Percentiles rank a stretch among this genome's conserved stretches.
Conservation (phyloP, 2,113 vertebrate species). For the Mustelus asterias region DNA sequence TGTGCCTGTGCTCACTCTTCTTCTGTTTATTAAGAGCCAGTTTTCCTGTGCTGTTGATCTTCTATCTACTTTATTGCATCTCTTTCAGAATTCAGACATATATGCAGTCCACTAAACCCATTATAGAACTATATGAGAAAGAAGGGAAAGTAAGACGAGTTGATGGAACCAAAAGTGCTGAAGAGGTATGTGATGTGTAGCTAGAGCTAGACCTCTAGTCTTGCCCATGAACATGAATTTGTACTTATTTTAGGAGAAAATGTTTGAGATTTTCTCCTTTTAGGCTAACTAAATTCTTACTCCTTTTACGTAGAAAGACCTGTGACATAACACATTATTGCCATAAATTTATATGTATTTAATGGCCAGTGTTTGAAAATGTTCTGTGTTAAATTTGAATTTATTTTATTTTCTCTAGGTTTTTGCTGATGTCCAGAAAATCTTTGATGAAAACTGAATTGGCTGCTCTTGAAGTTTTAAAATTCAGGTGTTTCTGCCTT, state of each 20-base stretch:
- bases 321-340: background rate
- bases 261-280: background rate
- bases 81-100: slow-evolving; percentile 85
- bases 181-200: slow-evolving; percentile 64
- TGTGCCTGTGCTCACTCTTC: background rate
- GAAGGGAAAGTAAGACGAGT: slow-evolving; percentile 83
- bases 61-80: slow-evolving; percentile 38
- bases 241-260: background rate
- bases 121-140: slow-evolving; percentile 82
- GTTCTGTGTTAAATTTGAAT: background rate
- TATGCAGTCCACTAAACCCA: slow-evolving; percentile 82
- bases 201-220: background rate
- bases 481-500: slow-evolving; percentile 59
- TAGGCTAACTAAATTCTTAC: background rate
- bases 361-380: background rate
- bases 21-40: background rate
- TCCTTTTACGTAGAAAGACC: background rate
- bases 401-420: slow-evolving; percentile 64
- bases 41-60: background rate
- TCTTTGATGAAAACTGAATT: slow-evolving; percentile 79
- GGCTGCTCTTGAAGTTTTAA: slow-evolving; percentile 43
- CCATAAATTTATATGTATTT: background rate
- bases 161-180: slow-evolving; percentile 80
- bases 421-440: slow-evolving; percentile 78
- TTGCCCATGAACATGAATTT: background rate